Evolutionary conservation across 2,888 invertebrate genomes (phyloP).

Genomic region (Chymomyza caudatula): DNA sequence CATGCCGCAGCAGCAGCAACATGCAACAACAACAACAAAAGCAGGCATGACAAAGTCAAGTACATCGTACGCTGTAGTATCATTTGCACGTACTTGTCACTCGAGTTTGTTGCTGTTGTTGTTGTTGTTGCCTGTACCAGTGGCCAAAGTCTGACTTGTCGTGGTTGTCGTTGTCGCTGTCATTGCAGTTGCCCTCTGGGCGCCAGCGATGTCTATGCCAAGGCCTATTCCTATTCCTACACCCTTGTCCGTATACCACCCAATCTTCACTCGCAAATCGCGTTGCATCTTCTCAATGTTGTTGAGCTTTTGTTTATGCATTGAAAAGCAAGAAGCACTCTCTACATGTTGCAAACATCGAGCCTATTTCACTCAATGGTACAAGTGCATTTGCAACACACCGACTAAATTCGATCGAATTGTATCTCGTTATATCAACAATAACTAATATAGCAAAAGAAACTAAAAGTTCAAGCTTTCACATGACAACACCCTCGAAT

Average conservation of each 20-base stretch:
- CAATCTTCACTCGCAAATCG: not conserved
- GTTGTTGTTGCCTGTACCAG: constrained; percentile 36
- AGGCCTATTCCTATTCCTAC: constrained; percentile 25
- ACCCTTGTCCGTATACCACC: not conserved
- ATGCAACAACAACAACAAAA: constrained; percentile 27
- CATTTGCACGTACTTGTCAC: constrained; percentile 73
- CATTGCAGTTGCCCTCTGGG: constrained; percentile 5
- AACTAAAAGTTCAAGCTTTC: no score
- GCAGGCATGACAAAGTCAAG: constrained; percentile 26
- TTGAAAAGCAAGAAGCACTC: not conserved
- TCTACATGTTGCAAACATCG: not conserved
- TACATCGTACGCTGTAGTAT: constrained; percentile 68
- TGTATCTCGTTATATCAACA: no score
- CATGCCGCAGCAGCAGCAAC: constrained; percentile 11
- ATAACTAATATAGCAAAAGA: no score
- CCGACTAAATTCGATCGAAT: no score
- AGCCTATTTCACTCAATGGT: not conserved
- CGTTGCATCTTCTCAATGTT: not conserved
- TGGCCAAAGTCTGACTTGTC: constrained; percentile 1
- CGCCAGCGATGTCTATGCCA: constrained; percentile 18
- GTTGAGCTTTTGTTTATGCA: not conserved
- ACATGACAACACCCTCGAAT: no score
- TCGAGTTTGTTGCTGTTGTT: constrained; percentile 35
- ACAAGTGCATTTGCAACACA: not conserved
- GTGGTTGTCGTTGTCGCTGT: not conserved